phyloP scores from a whole-genome alignment of 2,113 vertebrate genomes.

The Carlito syrichta region DNA sequence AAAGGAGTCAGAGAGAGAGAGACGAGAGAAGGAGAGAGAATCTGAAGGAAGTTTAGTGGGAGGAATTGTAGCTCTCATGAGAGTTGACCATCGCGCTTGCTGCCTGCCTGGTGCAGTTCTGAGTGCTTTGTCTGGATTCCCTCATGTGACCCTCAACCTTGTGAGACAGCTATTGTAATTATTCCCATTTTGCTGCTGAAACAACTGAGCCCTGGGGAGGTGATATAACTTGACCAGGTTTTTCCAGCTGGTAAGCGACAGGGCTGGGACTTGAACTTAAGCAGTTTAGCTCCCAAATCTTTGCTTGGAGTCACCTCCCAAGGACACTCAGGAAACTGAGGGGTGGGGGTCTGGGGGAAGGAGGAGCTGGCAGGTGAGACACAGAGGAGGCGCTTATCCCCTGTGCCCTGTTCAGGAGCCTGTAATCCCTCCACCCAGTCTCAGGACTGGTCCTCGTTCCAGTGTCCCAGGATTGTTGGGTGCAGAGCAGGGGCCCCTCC shows the following conservation, averaged over 20 bases:
- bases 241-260: not conserved
- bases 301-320: not conserved
- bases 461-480: not conserved
- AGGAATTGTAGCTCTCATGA: fast-evolving
- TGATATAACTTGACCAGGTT: not conserved
- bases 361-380: not conserved
- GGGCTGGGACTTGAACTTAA: not conserved
- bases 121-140: fast-evolving
- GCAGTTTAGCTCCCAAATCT: not conserved
- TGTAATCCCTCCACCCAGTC: not conserved
- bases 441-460: not conserved
- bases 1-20: not conserved
- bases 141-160: not conserved
- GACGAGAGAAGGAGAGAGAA: not conserved
- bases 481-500: not conserved
- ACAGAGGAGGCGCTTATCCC: not conserved
- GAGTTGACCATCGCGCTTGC: not conserved
- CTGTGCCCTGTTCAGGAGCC: not conserved
- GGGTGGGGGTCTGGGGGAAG: not conserved
- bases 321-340: not conserved
- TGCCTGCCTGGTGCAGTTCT: not conserved
- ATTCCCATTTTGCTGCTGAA: not conserved
- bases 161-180: not conserved
- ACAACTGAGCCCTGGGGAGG: not conserved
- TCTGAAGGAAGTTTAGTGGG: not conserved